Evolutionary conservation across 2,113 vertebrate genomes (phyloP), one percentile per base, ranked within the genome.

Genomic region (Cyphomyrus plagiostoma): DNA sequence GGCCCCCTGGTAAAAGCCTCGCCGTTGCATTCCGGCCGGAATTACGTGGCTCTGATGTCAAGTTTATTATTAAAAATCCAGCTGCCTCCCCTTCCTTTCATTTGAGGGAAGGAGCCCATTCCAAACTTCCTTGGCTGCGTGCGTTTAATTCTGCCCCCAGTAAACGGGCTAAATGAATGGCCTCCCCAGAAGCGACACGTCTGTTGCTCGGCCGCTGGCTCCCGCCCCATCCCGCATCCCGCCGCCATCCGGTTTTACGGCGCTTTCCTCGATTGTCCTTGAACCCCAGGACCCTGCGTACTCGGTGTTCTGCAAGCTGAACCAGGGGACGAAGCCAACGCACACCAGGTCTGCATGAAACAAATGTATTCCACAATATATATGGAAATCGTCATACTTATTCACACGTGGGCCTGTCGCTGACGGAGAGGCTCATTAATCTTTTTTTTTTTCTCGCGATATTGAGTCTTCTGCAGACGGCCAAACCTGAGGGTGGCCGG

Each of bases 21-120:
- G 93, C 90, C 92, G 90, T 96, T 94, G 97, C 95, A 98, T 98
- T 97, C 96, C 95, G 93, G 91, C 93, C 91, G 93, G 95, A 95
- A 96, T 97, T 96, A 95, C 92, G 93, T 92, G 94, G 96, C 96
- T 97, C 96, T 94, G 89, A 93, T 97, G 97, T 97, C 97, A 98
- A 94, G 95, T 90, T 90, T 95, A 94, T 97, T 97, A 97, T 98
- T 97, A 98, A 97, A 98, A 97, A 95, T 95, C 95, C 93, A 94
- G 93, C 95, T 93, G 94, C 92, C 91, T 93, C 91, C 93, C 93
- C 95, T 94, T 94, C 93, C 94, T 96, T 97, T 97, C 96, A 97
- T 97, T 96, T 96, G 85, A 52, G 89, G 91, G 91, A 87, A 90
- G 56, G 90, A 90, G 90, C 87, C 56, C 52, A 90, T 91, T 90